These are phyloP conservation scores for Nomada ruficornis DNA, from an alignment of 2,888 invertebrate genomes.

Conservation along the genomic window DNA sequence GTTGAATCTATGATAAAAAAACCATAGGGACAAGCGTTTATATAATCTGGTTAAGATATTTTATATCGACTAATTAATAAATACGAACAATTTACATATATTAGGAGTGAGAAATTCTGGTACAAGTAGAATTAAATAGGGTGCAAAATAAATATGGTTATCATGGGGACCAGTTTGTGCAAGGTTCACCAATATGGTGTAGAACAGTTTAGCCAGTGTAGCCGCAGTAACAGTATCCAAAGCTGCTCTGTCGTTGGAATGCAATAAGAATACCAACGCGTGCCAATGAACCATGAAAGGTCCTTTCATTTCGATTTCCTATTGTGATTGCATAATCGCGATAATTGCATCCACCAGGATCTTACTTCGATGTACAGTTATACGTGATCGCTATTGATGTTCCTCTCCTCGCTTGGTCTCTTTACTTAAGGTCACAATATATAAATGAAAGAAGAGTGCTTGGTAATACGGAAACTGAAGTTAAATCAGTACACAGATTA, in stretches of 20 bases:
- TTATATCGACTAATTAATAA: neutral
- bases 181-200: slow-evolving; percentile 24
- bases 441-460: neutral
- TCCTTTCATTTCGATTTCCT: slow-evolving; percentile 59
- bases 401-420: too few species aligned
- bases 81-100: neutral
- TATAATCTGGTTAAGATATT: neutral
- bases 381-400: neutral
- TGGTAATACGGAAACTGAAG: neutral
- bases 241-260: slow-evolving; percentile 44
- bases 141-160: slow-evolving; percentile 3
- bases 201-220: slow-evolving; percentile 35
- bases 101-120: neutral
- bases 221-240: slow-evolving; percentile 52
- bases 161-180: slow-evolving; percentile 22
- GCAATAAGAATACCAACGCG: slow-evolving; percentile 55
- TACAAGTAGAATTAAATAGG: slow-evolving; percentile 1
- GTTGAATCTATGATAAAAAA: neutral
- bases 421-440: neutral
- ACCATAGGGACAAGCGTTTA: neutral
- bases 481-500: slow-evolving; percentile 16
- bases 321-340: slow-evolving; percentile 56
- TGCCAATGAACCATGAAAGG: slow-evolving; percentile 69
- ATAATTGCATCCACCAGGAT: slow-evolving; percentile 39
- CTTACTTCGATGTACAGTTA: neutral